phyloP scores from a whole-genome alignment of 2,797 vertebrate genomes.

The Rhinella marina region DNA sequence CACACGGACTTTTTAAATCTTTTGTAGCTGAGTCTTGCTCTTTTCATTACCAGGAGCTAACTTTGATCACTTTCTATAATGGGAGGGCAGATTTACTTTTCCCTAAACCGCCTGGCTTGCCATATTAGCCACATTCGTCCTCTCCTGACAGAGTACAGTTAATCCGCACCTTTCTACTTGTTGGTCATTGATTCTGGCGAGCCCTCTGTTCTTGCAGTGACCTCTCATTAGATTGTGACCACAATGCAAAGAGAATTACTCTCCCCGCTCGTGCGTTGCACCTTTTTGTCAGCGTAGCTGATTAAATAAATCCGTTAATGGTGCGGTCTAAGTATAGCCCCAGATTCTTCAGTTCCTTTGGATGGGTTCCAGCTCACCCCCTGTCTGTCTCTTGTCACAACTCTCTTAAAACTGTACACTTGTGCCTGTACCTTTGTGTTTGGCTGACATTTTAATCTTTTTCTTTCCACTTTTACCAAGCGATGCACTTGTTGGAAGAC shows the following conservation, averaged over 20 bases:
- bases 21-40: too few species aligned
- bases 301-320: conserved; percentile 11
- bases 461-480: neutral
- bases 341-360: neutral
- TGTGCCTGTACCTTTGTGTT: neutral
- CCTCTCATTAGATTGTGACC: neutral
- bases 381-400: neutral
- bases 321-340: neutral
- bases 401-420: neutral
- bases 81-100: too few species aligned
- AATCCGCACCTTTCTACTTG: neutral
- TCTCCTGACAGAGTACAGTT: neutral
- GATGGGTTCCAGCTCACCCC: neutral
- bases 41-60: too few species aligned
- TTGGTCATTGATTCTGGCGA: neutral
- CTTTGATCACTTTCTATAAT: too few species aligned
- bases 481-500: neutral
- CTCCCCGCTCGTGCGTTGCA: neutral
- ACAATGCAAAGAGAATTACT: neutral
- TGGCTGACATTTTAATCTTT: neutral
- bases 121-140: neutral
- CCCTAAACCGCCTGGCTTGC: neutral
- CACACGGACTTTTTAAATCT: too few species aligned
- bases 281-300: neutral
- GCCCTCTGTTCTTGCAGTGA: neutral